Percentiles rank a stretch among this genome's conserved stretches.
phyloP scores from a whole-genome alignment of 2,113 vertebrate species.

The Sphaerodactylus townsendi region DNA sequence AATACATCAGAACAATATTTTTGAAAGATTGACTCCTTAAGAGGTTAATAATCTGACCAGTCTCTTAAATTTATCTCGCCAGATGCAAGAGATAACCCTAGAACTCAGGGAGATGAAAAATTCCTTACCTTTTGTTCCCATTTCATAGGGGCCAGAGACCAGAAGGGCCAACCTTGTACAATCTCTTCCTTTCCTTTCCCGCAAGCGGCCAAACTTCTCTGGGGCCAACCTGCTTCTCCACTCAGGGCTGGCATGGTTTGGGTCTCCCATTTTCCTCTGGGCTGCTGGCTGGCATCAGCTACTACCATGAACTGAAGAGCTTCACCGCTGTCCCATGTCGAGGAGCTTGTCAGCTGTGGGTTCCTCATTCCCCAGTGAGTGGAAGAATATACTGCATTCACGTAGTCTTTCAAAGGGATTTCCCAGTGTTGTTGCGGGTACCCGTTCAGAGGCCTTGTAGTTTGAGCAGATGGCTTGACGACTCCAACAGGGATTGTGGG shows the following conservation, averaged over 20 bases:
- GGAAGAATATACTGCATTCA: background rate
- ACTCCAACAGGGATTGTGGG: background rate
- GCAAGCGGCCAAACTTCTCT: background rate
- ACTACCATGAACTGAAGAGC: background rate
- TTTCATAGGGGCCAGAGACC: constrained; percentile 55
- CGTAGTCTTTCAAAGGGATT: background rate
- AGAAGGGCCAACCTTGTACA: constrained; percentile 51
- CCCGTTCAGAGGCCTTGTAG: background rate
- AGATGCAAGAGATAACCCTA: too few relatives aligned
- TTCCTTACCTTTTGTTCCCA: constrained; percentile 61
- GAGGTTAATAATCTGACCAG: too few relatives aligned
- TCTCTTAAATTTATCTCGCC: too few relatives aligned
- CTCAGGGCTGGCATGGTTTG: background rate
- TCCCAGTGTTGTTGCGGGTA: background rate
- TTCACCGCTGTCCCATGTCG: background rate
- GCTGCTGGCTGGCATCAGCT: background rate
- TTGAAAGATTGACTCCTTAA: too few relatives aligned
- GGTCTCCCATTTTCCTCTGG: background rate
- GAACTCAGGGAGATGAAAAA: too few relatives aligned
- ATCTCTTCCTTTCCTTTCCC: background rate
- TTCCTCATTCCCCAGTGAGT: background rate
- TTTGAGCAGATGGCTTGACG: background rate
- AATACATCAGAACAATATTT: too few relatives aligned
- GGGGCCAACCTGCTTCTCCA: background rate
- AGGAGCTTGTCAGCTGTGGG: background rate